phyloP scores from a whole-genome alignment of 2,888 invertebrate genomes.

The Pelosia muscerda region DNA sequence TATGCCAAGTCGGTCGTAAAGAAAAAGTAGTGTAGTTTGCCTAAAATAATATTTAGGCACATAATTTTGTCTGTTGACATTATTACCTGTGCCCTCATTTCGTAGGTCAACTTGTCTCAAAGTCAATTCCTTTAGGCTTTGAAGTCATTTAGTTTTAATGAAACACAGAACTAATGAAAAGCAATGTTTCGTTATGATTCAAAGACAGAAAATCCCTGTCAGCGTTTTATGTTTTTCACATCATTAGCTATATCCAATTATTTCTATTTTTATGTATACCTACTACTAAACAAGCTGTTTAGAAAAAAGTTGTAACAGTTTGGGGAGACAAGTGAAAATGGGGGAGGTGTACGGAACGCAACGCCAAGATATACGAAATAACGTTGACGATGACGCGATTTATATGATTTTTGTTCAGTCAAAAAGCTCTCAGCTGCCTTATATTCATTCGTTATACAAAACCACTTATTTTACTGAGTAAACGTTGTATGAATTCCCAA shows the following conservation, averaged over 20 bases:
- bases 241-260: not conserved
- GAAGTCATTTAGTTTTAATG: constrained; percentile 8
- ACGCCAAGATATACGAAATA: no score
- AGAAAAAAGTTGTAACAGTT: no score
- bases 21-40: not conserved
- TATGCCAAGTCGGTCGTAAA: not conserved
- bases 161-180: not conserved
- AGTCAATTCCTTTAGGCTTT: constrained; percentile 8
- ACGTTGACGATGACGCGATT: no score
- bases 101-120: not conserved
- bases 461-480: no score
- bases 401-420: no score
- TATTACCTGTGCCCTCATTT: not conserved
- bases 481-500: not conserved
- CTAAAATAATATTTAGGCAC: not conserved
- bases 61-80: not conserved
- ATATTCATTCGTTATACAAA: no score
- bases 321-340: no score
- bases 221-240: not conserved
- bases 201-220: not conserved
- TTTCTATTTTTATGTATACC: no score
- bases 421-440: no score
- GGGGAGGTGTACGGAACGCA: no score
- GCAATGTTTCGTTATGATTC: not conserved
- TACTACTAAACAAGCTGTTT: no score